Base-by-base conservation (phyloP, 2,113 vertebrate species). In the Strigops habroptila region DNA sequence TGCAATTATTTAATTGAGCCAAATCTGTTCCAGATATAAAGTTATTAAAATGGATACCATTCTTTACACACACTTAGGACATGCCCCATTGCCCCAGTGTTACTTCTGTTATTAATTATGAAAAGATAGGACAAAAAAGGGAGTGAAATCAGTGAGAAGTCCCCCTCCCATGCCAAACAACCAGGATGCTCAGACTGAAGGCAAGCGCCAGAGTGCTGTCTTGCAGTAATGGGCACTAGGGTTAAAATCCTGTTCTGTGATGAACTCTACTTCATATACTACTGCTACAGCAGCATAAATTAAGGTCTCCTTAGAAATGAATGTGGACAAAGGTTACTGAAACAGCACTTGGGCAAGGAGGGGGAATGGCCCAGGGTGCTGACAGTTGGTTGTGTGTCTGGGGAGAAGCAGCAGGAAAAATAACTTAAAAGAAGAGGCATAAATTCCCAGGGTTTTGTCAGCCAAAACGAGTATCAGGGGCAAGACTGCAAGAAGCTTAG, bases 211-310 rank as follows among this genome's bases (percentile, higher is more conserved):
- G 44, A 14, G 18, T 23, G 46, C 46, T 3, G 0, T 18, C 86
- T 53, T 74, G 27, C 12, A 67, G 22, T 53, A 64, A 51, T 0
- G 2, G 28, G 30, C 33, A 30, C 0, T 0, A 2, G 18, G 28
- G 12, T 46, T 89, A 63, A 84, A 89, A 75, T 59, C 7, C n/a
- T 59, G 7, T 30, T 84, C 43, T 63, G 25, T 2, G 3, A 21
- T 53, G 39, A 78, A n/a, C 23, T 91, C 63, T 51, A 11, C 25
- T 80, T 86, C 0, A 0, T 44, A 30, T 0, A 0, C 24, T 41
- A 14, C 52, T 71, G 73, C 53, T 74, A 24, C 0, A 0, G 16
- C n/a, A 44, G 12, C 1, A 0, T 21, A 49, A 80, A 7, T 41
- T 25, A 82, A 76, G 12, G 27, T 65, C 3, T 63, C 43, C 43